Evolutionary conservation across 2,113 vertebrate species (phyloP).

Genomic region (Saccopteryx leptura): DNA sequence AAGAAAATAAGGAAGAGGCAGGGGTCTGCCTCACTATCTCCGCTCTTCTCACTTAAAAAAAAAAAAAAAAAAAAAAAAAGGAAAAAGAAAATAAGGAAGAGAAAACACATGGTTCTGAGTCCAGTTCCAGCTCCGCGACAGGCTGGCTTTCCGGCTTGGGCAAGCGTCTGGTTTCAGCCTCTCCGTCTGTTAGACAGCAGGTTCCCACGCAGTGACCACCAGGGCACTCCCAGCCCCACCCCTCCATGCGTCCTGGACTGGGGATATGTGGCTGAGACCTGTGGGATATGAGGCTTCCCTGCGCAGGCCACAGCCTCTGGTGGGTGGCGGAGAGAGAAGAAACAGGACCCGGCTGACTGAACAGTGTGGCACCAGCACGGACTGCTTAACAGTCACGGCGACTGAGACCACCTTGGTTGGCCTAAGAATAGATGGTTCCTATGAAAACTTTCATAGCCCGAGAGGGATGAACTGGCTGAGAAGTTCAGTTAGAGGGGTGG

Average conservation of each 20-base stretch:
- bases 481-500: background rate
- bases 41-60: too few relatives aligned
- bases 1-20: background rate
- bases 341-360: background rate
- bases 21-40: too few relatives aligned
- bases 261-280: background rate
- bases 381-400: background rate
- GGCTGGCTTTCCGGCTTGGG: background rate
- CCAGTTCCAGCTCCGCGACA: background rate
- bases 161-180: background rate
- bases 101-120: background rate
- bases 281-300: too few relatives aligned
- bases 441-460: background rate
- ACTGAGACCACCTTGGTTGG: background rate
- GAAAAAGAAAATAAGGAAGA: background rate
- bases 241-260: background rate
- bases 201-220: background rate
- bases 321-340: background rate
- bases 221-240: background rate
- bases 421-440: background rate
- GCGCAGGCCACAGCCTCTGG: too few relatives aligned
- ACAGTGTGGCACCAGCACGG: accelerated
- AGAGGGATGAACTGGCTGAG: background rate
- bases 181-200: background rate
- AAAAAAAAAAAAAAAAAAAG: too few relatives aligned